Evolutionary conservation across 2,888 invertebrate genomes (phyloP).

Genomic region (Oscheius sp.): DNA sequence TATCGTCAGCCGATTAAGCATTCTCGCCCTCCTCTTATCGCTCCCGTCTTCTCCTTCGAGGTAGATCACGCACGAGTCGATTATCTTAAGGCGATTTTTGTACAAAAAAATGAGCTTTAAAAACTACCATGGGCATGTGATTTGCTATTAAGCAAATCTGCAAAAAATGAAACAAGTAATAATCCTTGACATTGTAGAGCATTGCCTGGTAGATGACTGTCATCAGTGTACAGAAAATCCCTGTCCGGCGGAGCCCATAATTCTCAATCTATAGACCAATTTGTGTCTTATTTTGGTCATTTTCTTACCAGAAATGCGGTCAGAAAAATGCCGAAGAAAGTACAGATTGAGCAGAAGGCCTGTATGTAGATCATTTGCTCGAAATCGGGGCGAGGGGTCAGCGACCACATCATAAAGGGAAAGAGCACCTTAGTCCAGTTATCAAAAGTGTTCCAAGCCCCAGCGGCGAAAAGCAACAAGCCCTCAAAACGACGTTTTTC

Average conservation of each 20-base stretch:
- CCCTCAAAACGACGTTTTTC: conserved; percentile 32
- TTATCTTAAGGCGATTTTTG: conserved; percentile 9
- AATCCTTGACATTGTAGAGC: conserved; percentile 11
- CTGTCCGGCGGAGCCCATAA: conserved; percentile 55
- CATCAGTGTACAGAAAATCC: conserved; percentile 47
- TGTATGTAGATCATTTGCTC: conserved; percentile 57
- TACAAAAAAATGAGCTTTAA: background rate
- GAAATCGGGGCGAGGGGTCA: conserved; percentile 53
- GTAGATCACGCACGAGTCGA: conserved; percentile 27
- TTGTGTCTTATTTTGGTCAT: background rate
- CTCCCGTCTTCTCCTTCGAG: conserved; percentile 60
- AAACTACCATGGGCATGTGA: conserved; percentile 61
- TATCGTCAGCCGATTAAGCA: conserved; percentile 63
- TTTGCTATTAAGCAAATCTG: conserved; percentile 58
- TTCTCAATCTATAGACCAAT: conserved; percentile 55
- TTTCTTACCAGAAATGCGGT: conserved; percentile 57
- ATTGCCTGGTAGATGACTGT: conserved; percentile 48
- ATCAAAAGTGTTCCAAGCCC: conserved; percentile 64
- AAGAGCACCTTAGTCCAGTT: conserved; percentile 65
- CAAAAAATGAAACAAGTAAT: conserved; percentile 32
- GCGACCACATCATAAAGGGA: conserved; percentile 66
- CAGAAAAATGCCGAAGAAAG: conserved; percentile 63
- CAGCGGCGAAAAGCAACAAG: conserved; percentile 43
- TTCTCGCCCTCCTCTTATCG: conserved; percentile 57
- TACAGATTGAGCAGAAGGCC: conserved; percentile 54